Conservation (phyloP, 2,888 invertebrate species). For the Drosophila fulvimacula region DNA sequence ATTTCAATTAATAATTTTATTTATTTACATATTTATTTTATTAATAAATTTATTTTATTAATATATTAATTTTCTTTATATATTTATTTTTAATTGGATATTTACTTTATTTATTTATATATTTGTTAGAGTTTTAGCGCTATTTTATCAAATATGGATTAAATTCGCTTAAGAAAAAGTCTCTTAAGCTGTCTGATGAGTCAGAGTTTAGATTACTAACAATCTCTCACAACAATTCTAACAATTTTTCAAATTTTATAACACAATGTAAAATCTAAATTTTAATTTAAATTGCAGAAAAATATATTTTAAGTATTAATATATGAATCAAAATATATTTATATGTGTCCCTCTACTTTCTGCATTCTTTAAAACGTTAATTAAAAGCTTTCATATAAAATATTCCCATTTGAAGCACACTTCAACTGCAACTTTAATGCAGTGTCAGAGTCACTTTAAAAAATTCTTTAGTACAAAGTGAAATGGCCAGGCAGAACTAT, state of each 20-base stretch:
- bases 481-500: not conserved
- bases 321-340: not conserved
- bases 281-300: not conserved
- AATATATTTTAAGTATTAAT: not conserved
- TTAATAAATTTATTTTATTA: too few relatives aligned
- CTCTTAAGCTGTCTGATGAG: too few relatives aligned
- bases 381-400: conserved; percentile 2
- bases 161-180: not conserved
- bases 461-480: conserved; percentile 15
- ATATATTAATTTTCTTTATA: too few relatives aligned
- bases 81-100: too few relatives aligned
- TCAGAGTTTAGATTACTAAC: not conserved
- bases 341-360: not conserved
- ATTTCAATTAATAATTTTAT: too few relatives aligned
- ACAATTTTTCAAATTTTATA: too few relatives aligned
- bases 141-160: not conserved
- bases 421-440: conserved; percentile 16
- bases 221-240: too few relatives aligned
- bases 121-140: not conserved
- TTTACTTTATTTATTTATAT: too few relatives aligned
- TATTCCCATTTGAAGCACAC: not conserved
- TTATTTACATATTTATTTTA: too few relatives aligned
- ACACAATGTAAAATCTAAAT: too few relatives aligned
- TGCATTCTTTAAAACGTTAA: not conserved
- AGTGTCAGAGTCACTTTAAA: conserved; percentile 21